These are phyloP conservation scores for Lineus longissimus DNA, from an alignment of 1,140 invertebrate species.

Conservation along the genomic window DNA sequence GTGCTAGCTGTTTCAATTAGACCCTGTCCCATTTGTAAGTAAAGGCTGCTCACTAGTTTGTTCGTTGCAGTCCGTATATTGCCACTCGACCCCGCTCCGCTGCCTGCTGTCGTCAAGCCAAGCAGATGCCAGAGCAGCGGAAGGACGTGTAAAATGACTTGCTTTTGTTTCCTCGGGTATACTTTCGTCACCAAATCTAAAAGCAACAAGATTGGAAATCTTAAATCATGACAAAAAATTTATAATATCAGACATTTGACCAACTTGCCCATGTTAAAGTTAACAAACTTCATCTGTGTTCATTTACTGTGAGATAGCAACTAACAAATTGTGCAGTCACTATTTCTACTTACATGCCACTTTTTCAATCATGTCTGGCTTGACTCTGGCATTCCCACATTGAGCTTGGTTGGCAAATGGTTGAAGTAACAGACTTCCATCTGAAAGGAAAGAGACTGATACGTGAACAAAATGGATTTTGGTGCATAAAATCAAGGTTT, in stretches of 20 bases:
- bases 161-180: conserved; percentile 47
- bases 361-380: conserved; percentile 48
- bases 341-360: conserved; percentile 49
- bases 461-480: neutral
- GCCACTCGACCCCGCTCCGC: conserved; percentile 35
- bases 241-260: too few species aligned
- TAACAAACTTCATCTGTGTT: too few species aligned
- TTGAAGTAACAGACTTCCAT: conserved; percentile 42
- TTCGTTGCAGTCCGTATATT: conserved; percentile 41
- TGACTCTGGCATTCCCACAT: conserved; percentile 42
- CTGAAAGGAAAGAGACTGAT: conserved; percentile 32
- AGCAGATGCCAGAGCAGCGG: conserved; percentile 51
- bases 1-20: conserved; percentile 43
- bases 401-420: conserved; percentile 46
- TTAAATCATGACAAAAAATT: too few species aligned
- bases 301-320: too few species aligned
- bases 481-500: neutral
- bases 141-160: conserved; percentile 47
- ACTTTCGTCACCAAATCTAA: conserved; percentile 46
- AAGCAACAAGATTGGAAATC: conserved; percentile 21
- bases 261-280: too few species aligned
- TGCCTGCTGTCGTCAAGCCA: conserved; percentile 37
- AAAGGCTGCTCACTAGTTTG: conserved; percentile 33
- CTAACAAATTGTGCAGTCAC: too few species aligned
- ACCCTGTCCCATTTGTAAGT: conserved; percentile 40